Evolutionary conservation across 2,113 vertebrate genomes (phyloP).

Genomic region (Colaptes auratus): DNA sequence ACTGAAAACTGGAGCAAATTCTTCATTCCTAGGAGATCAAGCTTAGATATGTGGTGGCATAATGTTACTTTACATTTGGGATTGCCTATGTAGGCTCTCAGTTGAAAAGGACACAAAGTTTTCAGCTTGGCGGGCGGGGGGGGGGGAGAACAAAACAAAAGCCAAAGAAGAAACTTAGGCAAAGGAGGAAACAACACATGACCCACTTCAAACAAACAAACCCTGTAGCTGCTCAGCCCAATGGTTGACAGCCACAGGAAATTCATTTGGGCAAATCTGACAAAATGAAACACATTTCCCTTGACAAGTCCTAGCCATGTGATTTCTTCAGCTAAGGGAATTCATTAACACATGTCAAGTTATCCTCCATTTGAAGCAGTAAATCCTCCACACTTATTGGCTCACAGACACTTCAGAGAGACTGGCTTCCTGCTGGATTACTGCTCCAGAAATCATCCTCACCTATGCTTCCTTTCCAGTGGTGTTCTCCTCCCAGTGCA

Average conservation of each 20-base stretch:
- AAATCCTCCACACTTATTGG: not conserved
- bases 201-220: not conserved
- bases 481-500: not conserved
- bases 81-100: not conserved
- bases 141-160: not conserved
- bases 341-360: conserved; percentile 1
- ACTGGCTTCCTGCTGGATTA: not conserved
- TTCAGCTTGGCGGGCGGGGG: not conserved
- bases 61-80: not conserved
- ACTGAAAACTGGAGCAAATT: not conserved
- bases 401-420: not conserved
- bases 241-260: not conserved
- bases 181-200: not conserved
- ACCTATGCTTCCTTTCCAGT: not conserved
- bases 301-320: not conserved
- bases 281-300: not conserved
- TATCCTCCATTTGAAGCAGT: not conserved
- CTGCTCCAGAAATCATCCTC: not conserved
- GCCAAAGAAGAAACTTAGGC: not conserved
- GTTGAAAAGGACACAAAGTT: not conserved
- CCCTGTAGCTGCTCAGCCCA: not conserved
- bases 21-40: not conserved
- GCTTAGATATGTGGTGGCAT: not conserved
- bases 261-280: not conserved
- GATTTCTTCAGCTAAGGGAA: not conserved